Conservation (phyloP, 1,140 invertebrate species). For the Drosophila obscura region DNA sequence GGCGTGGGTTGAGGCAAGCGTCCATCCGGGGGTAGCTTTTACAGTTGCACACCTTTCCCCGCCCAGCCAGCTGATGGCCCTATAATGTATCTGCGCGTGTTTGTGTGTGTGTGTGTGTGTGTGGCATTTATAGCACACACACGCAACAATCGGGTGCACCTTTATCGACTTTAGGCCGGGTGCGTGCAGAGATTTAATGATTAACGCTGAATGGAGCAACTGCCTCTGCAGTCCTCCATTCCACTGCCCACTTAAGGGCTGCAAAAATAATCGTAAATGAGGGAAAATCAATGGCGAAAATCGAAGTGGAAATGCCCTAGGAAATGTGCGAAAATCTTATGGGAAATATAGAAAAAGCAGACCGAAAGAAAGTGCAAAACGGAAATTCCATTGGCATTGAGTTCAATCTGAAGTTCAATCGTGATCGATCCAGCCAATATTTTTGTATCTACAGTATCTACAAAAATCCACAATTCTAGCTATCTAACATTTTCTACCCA, state of each 20-base stretch:
- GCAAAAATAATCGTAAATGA: constrained; percentile 35
- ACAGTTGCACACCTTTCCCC: constrained; percentile 39
- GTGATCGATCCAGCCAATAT: too few relatives aligned
- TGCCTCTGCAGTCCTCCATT: constrained; percentile 11
- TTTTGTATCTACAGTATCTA: too few relatives aligned
- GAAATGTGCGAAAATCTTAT: not conserved
- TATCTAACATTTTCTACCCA: too few relatives aligned
- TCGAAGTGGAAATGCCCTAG: not conserved
- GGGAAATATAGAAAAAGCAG: constrained; percentile 20
- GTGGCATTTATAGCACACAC: constrained; percentile 25
- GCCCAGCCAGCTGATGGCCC: constrained; percentile 26
- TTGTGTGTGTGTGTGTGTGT: constrained; percentile 21
- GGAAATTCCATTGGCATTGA: too few relatives aligned
- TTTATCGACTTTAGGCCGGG: constrained; percentile 65
- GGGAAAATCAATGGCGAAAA: not conserved
- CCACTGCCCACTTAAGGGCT: constrained; percentile 57
- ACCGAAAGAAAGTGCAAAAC: not conserved
- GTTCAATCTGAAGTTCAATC: too few relatives aligned
- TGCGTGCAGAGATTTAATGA: constrained; percentile 73
- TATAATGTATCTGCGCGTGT: constrained; percentile 14
- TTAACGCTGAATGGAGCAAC: constrained; percentile 55
- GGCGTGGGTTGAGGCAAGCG: constrained; percentile 34
- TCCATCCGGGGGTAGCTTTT: constrained; percentile 69
- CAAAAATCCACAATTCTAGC: too few relatives aligned
- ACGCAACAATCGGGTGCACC: constrained; percentile 37